Conservation (phyloP, 2,797 vertebrate species). For the Cottoperca gobio region DNA sequence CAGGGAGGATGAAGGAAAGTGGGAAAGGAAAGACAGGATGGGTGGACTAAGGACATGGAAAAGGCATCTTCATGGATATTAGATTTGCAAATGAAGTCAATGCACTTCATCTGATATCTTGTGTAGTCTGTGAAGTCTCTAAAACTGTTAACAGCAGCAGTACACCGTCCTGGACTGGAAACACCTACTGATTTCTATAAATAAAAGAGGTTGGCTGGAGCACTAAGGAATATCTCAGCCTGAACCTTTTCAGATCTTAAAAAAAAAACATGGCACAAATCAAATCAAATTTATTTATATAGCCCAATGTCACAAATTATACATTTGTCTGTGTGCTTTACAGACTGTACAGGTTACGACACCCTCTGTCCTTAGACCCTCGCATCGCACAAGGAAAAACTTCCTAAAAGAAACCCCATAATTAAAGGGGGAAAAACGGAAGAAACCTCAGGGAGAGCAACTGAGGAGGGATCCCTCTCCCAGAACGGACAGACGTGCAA, state of each 20-base stretch:
- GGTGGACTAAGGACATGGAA: conserved; percentile 46
- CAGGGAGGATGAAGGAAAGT: conserved; percentile 22
- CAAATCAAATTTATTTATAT: no score
- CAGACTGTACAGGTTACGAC: no score
- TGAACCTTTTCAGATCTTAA: conserved; percentile 43
- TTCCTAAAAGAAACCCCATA: no score
- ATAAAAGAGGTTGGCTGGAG: conserved; percentile 61
- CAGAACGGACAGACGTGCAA: no score
- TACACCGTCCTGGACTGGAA: conserved; percentile 54
- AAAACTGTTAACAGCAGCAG: conserved; percentile 62
- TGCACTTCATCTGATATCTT: conserved; percentile 40
- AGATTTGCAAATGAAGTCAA: conserved; percentile 57
- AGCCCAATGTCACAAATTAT: no score
- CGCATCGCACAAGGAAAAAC: no score
- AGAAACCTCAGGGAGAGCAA: no score
- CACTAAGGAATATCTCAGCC: conserved; percentile 45
- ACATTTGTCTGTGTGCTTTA: no score
- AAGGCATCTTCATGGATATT: conserved; percentile 49
- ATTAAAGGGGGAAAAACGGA: no score
- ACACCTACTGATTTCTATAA: conserved; percentile 75
- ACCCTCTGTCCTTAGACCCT: no score
- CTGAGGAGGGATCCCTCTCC: no score
- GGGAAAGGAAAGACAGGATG: conserved; percentile 29
- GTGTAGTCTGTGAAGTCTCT: conserved; percentile 59
- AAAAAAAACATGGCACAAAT: conserved; percentile 46